Percentiles rank a stretch among this genome's conserved stretches.
These are phyloP conservation scores for Dendrolimus houi DNA, from an alignment of 2,888 invertebrate genomes.

Conservation along the genomic window DNA sequence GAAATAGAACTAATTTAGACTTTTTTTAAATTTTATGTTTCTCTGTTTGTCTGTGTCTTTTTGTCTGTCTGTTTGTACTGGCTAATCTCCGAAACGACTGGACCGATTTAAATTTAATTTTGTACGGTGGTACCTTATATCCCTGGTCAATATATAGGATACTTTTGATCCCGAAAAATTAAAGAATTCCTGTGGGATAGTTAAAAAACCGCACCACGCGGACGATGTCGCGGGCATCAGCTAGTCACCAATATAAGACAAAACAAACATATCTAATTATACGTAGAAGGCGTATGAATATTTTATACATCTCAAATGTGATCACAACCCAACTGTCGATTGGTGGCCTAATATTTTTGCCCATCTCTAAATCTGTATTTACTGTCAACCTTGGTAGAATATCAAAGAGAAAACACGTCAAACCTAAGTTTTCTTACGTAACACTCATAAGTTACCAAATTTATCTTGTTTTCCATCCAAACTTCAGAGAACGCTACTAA, in stretches of 20 bases:
- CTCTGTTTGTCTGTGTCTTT: no score
- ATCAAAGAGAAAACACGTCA: not conserved
- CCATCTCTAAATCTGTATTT: not conserved
- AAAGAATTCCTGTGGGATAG: no score
- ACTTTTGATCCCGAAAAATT: no score
- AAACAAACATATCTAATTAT: constrained; percentile 11
- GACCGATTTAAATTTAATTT: no score
- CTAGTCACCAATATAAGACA: not conserved
- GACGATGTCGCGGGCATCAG: no score
- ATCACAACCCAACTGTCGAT: not conserved
- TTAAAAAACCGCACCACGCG: no score
- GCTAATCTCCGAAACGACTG: no score
- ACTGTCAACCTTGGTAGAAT: not conserved
- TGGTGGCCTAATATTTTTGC: not conserved
- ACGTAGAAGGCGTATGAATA: constrained; percentile 13
- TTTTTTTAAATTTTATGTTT: no score
- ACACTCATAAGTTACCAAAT: not conserved
- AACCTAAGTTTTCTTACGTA: not conserved
- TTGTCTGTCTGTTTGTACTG: no score
- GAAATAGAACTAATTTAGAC: no score
- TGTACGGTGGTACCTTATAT: no score
- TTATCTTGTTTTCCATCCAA: not conserved
- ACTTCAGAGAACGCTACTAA: not conserved
- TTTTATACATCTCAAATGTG: constrained; percentile 13
- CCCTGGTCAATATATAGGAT: no score